Percentiles rank a stretch among this genome's conserved stretches.
phyloP scores from a whole-genome alignment of 2,797 vertebrate genomes.

The Cyclopterus lumpus region DNA sequence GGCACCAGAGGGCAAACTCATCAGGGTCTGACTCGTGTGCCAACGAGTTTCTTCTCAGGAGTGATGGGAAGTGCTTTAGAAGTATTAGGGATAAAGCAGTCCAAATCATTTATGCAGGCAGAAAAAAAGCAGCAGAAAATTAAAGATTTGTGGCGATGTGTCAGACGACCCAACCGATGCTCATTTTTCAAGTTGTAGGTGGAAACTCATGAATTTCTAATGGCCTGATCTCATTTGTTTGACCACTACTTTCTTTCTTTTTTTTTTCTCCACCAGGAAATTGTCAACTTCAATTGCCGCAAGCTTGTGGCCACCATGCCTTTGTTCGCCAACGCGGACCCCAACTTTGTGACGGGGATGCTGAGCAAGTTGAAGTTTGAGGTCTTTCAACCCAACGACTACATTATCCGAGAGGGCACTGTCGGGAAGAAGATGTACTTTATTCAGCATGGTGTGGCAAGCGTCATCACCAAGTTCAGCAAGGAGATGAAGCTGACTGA shows the following conservation, averaged over 20 bases:
- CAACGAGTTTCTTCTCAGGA: constrained; percentile 70
- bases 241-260: constrained; percentile 20
- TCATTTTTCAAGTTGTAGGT: constrained; percentile 9
- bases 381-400: constrained; percentile 98
- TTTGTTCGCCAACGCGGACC: constrained; percentile 96
- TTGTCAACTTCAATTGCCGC: constrained; percentile 98
- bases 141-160: constrained; percentile 43
- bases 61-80: constrained; percentile 69
- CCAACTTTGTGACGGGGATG: constrained; percentile 99
- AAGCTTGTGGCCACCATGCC: constrained; percentile 99
- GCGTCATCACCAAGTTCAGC: constrained; percentile 97
- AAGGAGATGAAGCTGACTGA: constrained; percentile 98
- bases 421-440: constrained; percentile 99
- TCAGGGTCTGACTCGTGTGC: constrained; percentile 68
- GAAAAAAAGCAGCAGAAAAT: constrained; percentile 34
- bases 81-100: constrained; percentile 70
- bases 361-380: constrained; percentile 97
- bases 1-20: constrained; percentile 73
- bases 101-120: constrained; percentile 58
- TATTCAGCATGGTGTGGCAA: constrained; percentile 96
- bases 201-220: constrained; percentile 26
- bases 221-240: constrained; percentile 19
- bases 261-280: constrained; percentile 85
- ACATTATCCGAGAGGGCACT: constrained; percentile 96
- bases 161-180: constrained; percentile 13